Base-by-base conservation (phyloP, 2,797 vertebrate species). In the Neosilurus hyrtlii region DNA sequence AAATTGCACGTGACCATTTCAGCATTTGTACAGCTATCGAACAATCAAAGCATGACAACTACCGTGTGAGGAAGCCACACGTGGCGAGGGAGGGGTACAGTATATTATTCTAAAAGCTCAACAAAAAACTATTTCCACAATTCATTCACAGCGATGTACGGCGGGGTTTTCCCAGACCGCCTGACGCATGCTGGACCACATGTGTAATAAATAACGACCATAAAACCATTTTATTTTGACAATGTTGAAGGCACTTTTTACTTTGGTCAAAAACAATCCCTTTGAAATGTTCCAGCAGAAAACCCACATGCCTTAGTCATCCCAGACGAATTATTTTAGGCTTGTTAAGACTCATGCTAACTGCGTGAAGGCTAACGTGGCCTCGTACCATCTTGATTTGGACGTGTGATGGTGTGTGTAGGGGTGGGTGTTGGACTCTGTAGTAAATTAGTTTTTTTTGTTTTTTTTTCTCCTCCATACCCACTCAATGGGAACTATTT, bases 401-500 rank as follows among this genome's bases (percentile, higher is more conserved):
- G 76, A 81, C 56, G 70, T 68, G 59, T 49, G 67, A 74, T 82
- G 72, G 72, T 85, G 56, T 71, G 18, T 26, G 12, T 72, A 37
- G 72, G 72, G 72, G 72, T 85, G 56, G 63, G 18, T 26, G 12
- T 72, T 54, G 72, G 72, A 82, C 51, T 57, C 63, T 65, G 56
- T 43, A 77, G 83, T 70, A 68, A 43, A 43, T 43, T 8, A 43
- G 43, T 15, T 49, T 10, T 70, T 73, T 9, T 10, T 62, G 68
- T 67, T 79, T 26, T 49, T 56, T 82, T 59, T 66, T 82, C 84
- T 79, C 86, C 87, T 88, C 80, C 79, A 86, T 86, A 89, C 87
- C 87, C 90, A 90, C 88, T 92, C 90, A 84, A 92, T 80, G 73
- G 91, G 91, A 92, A 91, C 87, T 87, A 88, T 92, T 87, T 90